These are phyloP conservation scores for Dyspetes luteomarginatus DNA, from an alignment of 2,888 invertebrate genomes.

Conservation along the genomic window DNA sequence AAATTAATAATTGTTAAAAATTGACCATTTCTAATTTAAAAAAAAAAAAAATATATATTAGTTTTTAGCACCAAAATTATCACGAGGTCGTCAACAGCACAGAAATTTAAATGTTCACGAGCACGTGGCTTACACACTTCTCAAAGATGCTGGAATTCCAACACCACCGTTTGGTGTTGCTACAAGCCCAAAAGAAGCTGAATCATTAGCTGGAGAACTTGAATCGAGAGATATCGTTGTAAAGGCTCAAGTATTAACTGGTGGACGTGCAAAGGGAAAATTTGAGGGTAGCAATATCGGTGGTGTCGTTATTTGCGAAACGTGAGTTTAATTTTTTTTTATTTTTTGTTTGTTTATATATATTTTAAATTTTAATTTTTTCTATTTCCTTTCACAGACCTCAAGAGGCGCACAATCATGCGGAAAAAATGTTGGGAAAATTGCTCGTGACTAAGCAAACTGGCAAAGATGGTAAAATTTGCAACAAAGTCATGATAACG, in stretches of 20 bases:
- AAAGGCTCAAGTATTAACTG: constrained; percentile 96
- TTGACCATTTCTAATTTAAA: too few relatives aligned
- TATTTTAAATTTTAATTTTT: not conserved
- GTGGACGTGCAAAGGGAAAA: constrained; percentile 96
- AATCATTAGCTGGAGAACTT: constrained; percentile 90
- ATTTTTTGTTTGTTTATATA: constrained; percentile 6
- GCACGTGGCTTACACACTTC: constrained; percentile 94
- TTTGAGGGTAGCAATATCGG: constrained; percentile 98
- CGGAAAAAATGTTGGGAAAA: constrained; percentile 95
- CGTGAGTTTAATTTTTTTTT: constrained; percentile 85
- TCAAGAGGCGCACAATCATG: constrained; percentile 92
- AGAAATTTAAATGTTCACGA: constrained; percentile 97
- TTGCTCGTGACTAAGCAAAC: constrained; percentile 97
- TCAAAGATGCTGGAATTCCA: constrained; percentile 93
- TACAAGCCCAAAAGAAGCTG: constrained; percentile 91
- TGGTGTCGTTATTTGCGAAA: constrained; percentile 95
- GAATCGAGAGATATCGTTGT: constrained; percentile 92
- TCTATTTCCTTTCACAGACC: constrained; percentile 86
- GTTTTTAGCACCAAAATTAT: constrained; percentile 41
- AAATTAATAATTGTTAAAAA: too few relatives aligned
- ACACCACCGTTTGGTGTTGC: constrained; percentile 97
- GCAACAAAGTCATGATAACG: constrained; percentile 97
- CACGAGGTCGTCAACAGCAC: constrained; percentile 83
- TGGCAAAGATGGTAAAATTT: constrained; percentile 95
- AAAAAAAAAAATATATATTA: not conserved